These are phyloP conservation scores for Drosophila elegans DNA, from an alignment of 1,140 invertebrate species.

Conservation along the genomic window DNA sequence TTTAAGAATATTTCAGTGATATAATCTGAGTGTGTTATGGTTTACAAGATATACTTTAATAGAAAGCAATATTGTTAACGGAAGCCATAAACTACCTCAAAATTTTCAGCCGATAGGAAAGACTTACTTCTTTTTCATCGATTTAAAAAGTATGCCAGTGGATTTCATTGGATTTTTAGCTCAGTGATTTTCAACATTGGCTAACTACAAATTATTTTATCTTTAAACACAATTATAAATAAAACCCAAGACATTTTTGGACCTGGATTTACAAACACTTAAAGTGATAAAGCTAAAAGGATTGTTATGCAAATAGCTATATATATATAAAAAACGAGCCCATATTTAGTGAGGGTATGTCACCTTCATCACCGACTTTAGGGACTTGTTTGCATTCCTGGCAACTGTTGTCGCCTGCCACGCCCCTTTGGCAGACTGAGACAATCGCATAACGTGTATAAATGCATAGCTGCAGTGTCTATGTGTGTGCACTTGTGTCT, in stretches of 20 bases:
- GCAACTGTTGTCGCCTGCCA: slow-evolving; percentile 32
- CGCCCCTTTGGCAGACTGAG: slow-evolving; percentile 5
- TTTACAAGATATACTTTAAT: neutral
- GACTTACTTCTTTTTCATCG: too few species aligned
- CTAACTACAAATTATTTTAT: too few species aligned
- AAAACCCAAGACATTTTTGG: too few species aligned
- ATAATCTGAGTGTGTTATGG: neutral
- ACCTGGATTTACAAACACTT: too few species aligned
- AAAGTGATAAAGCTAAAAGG: too few species aligned
- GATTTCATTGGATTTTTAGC: too few species aligned
- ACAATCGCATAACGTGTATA: slow-evolving; percentile 9
- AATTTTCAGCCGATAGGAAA: too few species aligned
- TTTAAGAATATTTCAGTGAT: neutral
- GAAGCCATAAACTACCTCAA: too few species aligned
- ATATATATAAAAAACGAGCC: neutral
- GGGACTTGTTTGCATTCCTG: slow-evolving; percentile 1
- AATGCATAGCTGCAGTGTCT: slow-evolving; percentile 26
- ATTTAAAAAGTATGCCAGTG: too few species aligned
- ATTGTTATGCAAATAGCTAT: neutral
- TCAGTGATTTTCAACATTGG: too few species aligned
- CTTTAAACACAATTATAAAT: too few species aligned
- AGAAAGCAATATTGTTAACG: neutral
- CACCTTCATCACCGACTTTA: neutral
- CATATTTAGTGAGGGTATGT: neutral
- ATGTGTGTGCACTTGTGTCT: slow-evolving; percentile 22